Percentiles rank a stretch among this genome's conserved stretches.
These are phyloP conservation scores for Magallana angulata DNA, from an alignment of 1,140 invertebrate species.

Conservation along the genomic window DNA sequence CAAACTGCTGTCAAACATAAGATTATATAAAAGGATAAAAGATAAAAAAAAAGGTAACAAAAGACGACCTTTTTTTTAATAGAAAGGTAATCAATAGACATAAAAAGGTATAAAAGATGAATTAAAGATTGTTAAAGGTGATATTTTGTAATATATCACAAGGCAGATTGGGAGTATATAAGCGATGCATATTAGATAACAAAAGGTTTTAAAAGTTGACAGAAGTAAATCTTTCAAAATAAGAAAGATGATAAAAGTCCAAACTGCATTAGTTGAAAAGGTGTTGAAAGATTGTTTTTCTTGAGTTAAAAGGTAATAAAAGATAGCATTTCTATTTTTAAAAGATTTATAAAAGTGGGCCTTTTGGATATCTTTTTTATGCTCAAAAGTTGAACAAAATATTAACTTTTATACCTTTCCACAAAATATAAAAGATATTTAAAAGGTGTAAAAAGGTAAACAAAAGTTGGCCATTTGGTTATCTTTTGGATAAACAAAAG, in stretches of 20 bases:
- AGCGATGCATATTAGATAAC: neutral
- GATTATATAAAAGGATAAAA: neutral
- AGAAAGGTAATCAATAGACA: neutral
- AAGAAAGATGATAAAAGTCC: slow-evolving; percentile 2
- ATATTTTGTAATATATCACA: neutral
- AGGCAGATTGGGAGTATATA: neutral
- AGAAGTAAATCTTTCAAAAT: neutral
- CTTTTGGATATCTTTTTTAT: slow-evolving; percentile 3
- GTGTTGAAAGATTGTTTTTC: neutral
- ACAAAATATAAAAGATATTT: neutral
- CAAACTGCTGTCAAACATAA: neutral
- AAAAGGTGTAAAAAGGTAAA: neutral
- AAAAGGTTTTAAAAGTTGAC: neutral
- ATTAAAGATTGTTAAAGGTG: slow-evolving; percentile 1
- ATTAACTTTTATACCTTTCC: slow-evolving; percentile 5
- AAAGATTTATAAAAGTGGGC: neutral
- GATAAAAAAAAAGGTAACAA: neutral
- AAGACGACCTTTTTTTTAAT: neutral
- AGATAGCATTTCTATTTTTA: neutral
- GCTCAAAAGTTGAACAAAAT: neutral
- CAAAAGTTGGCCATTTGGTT: neutral
- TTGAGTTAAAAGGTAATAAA: neutral
- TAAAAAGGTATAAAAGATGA: neutral
- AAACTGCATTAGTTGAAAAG: neutral
- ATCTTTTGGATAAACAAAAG: neutral